A percentile compares a stretch with the other conserved stretches of the same genome.
Conservation (phyloP, 2,888 invertebrate species). For the Machimus atricapillus region DNA sequence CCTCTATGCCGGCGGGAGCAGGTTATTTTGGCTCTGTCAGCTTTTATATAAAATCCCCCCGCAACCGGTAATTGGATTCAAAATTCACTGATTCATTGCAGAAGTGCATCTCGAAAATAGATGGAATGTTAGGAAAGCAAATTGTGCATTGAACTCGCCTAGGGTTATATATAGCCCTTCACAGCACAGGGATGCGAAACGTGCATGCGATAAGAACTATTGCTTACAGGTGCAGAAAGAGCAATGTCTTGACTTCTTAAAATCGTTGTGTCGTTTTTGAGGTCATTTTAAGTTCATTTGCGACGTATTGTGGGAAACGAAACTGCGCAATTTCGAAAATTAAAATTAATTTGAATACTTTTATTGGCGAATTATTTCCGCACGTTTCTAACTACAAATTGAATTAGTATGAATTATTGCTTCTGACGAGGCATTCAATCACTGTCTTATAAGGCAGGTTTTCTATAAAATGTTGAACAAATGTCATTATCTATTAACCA, state of each 20-base stretch:
- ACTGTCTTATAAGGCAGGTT: neutral
- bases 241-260: neutral
- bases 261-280: neutral
- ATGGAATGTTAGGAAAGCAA: neutral
- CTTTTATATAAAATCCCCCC: neutral
- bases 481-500: neutral
- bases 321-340: neutral
- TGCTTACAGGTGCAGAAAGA: neutral
- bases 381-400: neutral
- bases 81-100: neutral
- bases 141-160: neutral
- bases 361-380: neutral
- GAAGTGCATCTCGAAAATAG: neutral
- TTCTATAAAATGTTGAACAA: neutral
- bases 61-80: neutral
- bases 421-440: neutral
- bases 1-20: neutral
- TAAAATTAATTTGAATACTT: neutral
- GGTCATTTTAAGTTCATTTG: neutral
- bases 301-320: neutral
- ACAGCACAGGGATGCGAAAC: neutral
- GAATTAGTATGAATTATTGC: neutral
- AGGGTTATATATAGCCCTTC: neutral
- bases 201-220: neutral
- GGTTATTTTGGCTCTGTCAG: neutral